phyloP scores from a whole-genome alignment of 2,797 vertebrate species.

The Champsocephalus esox region DNA sequence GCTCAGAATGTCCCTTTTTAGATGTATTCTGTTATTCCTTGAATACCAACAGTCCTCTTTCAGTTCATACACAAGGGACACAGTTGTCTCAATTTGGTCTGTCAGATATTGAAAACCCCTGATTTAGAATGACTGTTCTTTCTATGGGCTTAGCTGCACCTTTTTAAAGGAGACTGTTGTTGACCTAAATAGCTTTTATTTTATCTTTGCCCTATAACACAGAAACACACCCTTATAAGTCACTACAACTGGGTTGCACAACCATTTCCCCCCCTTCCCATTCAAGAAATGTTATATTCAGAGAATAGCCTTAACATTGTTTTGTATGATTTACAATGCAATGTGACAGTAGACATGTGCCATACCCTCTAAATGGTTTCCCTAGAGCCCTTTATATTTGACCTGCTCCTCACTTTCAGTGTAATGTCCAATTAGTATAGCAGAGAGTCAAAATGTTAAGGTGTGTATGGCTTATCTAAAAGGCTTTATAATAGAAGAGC shows the following conservation, averaged over 20 bases:
- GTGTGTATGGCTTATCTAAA: constrained; percentile 16
- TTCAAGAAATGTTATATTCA: background rate
- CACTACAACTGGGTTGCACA: constrained; percentile 1
- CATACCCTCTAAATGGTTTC: background rate
- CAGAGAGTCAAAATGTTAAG: background rate
- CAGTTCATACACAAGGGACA: background rate
- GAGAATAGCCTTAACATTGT: background rate
- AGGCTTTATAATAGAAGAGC: constrained; percentile 1
- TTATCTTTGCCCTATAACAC: constrained; percentile 14
- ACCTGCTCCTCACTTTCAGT: background rate
- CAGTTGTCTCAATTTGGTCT: background rate
- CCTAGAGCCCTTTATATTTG: background rate
- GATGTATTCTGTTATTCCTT: background rate
- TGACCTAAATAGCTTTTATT: background rate
- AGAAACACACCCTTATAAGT: constrained; percentile 23
- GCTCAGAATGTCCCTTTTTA: background rate
- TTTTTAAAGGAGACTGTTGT: constrained; percentile 1
- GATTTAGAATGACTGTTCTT: background rate
- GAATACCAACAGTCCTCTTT: background rate
- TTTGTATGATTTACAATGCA: background rate
- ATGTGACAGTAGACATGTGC: background rate
- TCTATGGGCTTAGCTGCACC: background rate
- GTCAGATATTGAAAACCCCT: background rate
- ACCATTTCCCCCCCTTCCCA: background rate
- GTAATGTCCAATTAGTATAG: constrained; percentile 1